These are phyloP conservation scores for Psix sp. DNA, from an alignment of 1,140 invertebrate genomes.

Conservation along the genomic window DNA sequence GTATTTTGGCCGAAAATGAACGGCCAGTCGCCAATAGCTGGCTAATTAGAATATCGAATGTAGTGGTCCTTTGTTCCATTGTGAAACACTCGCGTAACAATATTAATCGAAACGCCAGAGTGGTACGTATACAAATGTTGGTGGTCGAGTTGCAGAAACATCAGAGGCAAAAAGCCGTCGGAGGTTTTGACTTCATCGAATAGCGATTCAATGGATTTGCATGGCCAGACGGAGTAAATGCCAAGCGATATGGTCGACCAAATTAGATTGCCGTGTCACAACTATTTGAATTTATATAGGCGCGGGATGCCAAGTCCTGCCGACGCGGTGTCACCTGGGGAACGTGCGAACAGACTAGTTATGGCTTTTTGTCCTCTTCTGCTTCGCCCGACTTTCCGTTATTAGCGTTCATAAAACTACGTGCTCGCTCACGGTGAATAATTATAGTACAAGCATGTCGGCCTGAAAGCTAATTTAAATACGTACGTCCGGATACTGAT, in stretches of 20 bases:
- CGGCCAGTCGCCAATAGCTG: too few relatives aligned
- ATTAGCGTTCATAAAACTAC: conserved; percentile 20
- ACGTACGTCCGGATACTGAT: conserved; percentile 10
- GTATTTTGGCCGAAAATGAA: too few relatives aligned
- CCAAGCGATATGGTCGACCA: conserved; percentile 2
- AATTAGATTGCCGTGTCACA: conserved; percentile 32
- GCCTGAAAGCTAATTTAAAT: conserved; percentile 18
- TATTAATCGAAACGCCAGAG: too few relatives aligned
- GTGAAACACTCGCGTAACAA: too few relatives aligned
- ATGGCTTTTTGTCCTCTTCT: conserved; percentile 1
- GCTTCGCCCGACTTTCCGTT: conserved; percentile 7
- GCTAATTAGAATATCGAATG: too few relatives aligned
- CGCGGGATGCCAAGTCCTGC: not conserved
- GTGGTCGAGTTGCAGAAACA: too few relatives aligned
- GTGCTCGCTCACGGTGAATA: conserved; percentile 18
- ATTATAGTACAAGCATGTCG: conserved; percentile 20
- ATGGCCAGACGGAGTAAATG: conserved; percentile 12
- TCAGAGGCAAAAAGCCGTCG: too few relatives aligned
- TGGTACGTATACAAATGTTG: too few relatives aligned
- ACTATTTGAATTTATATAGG: conserved; percentile 42
- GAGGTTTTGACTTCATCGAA: too few relatives aligned
- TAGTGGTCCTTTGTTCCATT: too few relatives aligned
- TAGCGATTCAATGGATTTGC: conserved; percentile 32
- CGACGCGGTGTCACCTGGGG: not conserved
- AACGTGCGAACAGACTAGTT: conserved; percentile 3